Evolutionary conservation across 1,140 invertebrate genomes (phyloP), one percentile per base, ranked within the genome.

Genomic region (Ceratosolen solmsi): DNA sequence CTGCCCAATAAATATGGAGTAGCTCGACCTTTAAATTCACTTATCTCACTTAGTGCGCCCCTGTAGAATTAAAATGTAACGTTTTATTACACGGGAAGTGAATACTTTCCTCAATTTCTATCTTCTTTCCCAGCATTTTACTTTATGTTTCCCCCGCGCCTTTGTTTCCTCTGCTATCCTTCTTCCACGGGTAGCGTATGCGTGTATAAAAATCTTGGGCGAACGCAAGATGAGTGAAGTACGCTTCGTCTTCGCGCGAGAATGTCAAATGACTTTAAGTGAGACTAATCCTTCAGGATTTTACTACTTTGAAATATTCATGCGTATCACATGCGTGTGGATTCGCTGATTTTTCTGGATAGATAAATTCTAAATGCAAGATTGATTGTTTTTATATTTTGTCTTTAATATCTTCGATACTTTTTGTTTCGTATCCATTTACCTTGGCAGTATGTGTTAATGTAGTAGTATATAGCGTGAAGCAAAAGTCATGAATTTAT

Each of bases 1-100:
- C 83, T 84, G 83, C 80, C 82, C 86, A 73, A 84, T 87, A 87
- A 87, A 87, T 87, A 86, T 27, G n/a, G 60, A 49, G 33, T 54
- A 25, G 63, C 27, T 84, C 80, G 83, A 84, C 84, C 86, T 86
- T 87, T 87, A 86, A 87, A 86, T 87, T 86, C 84, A 86, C 85
- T 86, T 86, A 85, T 36, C 46, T 78, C 79, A 83, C 70, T 72
- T 80, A 54, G 68, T 63, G n/a, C n/a, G n/a, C n/a, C 22, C 51
- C 38, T 65, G 54, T 63, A n/a, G 80, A 86, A 86, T 87, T 86
- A 85, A 87, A 87, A 86, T 82, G 71, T 84, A 79, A 83, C 36
- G 83, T 81, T 86, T 87, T 86, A 86, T 85, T 84, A 83, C 86
- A 17, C 68, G 36, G 56, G 83, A 86, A 72, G 63, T 46, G 17